Percentiles rank a stretch among this genome's conserved stretches.
These are phyloP conservation scores for Myripristis jacobus DNA, from an alignment of 2,797 vertebrate genomes.

Conservation along the genomic window DNA sequence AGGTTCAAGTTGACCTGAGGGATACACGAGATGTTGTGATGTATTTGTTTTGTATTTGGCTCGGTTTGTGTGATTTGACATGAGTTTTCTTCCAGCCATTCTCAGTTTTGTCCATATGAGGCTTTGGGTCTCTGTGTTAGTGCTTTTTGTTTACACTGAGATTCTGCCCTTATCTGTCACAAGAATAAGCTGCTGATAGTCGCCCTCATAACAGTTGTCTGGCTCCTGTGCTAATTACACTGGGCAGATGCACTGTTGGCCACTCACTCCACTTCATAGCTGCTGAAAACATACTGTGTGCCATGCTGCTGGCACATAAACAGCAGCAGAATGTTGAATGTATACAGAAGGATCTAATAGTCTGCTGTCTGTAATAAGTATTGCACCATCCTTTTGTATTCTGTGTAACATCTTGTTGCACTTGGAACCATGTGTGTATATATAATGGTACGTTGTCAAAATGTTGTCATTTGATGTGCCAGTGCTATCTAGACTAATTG, in stretches of 20 bases:
- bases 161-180: no score
- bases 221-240: neutral
- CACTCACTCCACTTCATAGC: neutral
- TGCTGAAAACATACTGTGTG: neutral
- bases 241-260: neutral
- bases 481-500: neutral
- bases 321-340: neutral
- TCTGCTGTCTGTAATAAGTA: neutral
- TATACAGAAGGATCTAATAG: neutral
- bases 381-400: neutral
- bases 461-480: neutral
- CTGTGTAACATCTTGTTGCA: neutral
- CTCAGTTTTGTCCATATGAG: neutral
- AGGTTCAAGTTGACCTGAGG: neutral
- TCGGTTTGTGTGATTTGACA: neutral
- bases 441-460: neutral
- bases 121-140: neutral
- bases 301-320: neutral
- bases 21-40: neutral
- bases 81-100: neutral
- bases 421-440: neutral
- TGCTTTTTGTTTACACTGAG: no score
- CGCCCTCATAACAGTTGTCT: no score
- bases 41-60: neutral
- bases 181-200: no score